Conservation (phyloP, 1,140 invertebrate genomes). For the Galendromus occidentalis region DNA sequence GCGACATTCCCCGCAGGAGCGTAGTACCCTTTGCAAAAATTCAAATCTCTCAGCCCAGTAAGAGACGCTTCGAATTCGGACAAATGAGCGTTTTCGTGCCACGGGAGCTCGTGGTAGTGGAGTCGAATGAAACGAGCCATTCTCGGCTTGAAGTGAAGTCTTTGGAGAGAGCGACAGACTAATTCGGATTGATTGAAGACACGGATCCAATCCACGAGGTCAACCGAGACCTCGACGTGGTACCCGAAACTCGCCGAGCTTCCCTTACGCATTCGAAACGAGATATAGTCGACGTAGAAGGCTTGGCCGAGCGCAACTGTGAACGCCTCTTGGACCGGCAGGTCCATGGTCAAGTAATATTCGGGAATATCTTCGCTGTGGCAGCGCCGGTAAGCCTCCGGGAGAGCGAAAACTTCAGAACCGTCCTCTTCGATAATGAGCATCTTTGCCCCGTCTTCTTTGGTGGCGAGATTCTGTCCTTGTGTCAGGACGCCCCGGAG, state of each 20-base stretch:
- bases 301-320: slow-evolving; percentile 63
- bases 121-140: too few species aligned
- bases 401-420: slow-evolving; percentile 61
- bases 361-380: slow-evolving; percentile 70
- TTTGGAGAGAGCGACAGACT: slow-evolving; percentile 63
- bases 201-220: slow-evolving; percentile 80
- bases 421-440: slow-evolving; percentile 67
- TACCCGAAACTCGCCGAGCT: slow-evolving; percentile 86
- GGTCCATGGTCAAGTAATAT: slow-evolving; percentile 62
- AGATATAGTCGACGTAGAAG: slow-evolving; percentile 79
- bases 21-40: too few species aligned
- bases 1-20: too few species aligned
- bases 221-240: slow-evolving; percentile 84
- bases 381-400: slow-evolving; percentile 48
- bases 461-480: slow-evolving; percentile 72
- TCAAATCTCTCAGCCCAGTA: too few species aligned
- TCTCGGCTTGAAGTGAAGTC: too few species aligned
- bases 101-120: too few species aligned
- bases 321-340: too few species aligned
- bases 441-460: slow-evolving; percentile 46
- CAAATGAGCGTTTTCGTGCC: too few species aligned
- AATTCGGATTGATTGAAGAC: slow-evolving; percentile 77
- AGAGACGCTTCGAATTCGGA: too few species aligned
- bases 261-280: slow-evolving; percentile 78
- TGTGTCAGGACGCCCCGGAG: slow-evolving; percentile 46